Conservation (phyloP, 2,113 vertebrate genomes). For the Leptobrachium leishanense region DNA sequence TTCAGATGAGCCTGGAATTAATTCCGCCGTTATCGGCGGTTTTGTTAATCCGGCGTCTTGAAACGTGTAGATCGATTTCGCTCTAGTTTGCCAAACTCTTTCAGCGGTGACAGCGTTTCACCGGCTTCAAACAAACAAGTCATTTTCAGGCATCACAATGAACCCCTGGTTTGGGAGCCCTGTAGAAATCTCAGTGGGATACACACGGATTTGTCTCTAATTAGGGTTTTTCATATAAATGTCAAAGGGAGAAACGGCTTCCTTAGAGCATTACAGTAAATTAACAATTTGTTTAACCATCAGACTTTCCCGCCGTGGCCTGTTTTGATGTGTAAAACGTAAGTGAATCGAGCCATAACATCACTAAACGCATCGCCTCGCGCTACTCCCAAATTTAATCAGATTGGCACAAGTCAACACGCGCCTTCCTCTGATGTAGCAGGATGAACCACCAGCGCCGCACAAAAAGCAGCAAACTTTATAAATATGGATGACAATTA, state of each 20-base stretch:
- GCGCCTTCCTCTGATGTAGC: conserved; percentile 14
- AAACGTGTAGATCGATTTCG: conserved; percentile 15
- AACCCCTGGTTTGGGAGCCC: conserved; percentile 39
- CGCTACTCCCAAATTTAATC: conserved; percentile 16
- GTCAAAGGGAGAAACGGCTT: conserved; percentile 46
- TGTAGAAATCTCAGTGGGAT: conserved; percentile 46
- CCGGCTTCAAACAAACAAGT: conserved; percentile 51
- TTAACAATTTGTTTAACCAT: conserved; percentile 52
- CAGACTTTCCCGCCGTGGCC: conserved; percentile 40
- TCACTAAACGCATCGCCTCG: conserved; percentile 25
- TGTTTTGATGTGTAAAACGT: conserved; percentile 45
- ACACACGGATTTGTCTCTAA: conserved; percentile 51
- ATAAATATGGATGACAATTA: conserved; percentile 35
- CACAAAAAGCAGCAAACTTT: conserved; percentile 15
- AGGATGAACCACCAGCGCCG: neutral
- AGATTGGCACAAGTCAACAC: conserved; percentile 28
- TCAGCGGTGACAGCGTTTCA: neutral
- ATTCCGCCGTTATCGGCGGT: neutral
- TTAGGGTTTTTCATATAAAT: conserved; percentile 52
- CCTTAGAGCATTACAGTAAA: conserved; percentile 50
- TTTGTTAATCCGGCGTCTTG: conserved; percentile 9
- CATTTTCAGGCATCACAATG: conserved; percentile 45
- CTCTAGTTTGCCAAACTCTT: conserved; percentile 39
- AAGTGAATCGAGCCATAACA: neutral
- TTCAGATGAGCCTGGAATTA: conserved; percentile 13